These are phyloP conservation scores for Ptilonorhynchus violaceus DNA, from an alignment of 2,113 vertebrate species.

Conservation along the genomic window DNA sequence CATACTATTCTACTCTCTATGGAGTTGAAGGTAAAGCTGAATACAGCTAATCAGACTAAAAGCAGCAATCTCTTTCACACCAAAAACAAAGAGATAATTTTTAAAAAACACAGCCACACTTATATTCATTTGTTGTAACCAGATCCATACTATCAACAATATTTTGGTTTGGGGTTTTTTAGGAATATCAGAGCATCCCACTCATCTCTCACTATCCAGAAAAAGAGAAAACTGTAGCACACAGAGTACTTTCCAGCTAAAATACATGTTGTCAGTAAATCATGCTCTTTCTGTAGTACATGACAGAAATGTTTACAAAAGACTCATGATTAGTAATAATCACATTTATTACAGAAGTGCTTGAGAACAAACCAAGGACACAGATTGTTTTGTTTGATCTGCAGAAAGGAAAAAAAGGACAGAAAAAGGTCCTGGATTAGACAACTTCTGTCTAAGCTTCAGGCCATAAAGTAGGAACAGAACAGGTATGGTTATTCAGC, in stretches of 20 bases:
- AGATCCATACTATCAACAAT: not conserved
- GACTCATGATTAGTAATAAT: not conserved
- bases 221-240: not conserved
- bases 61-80: not conserved
- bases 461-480: not conserved
- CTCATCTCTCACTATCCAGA: not conserved
- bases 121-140: not conserved
- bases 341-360: not conserved
- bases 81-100: not conserved
- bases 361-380: not conserved
- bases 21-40: not conserved
- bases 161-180: fast-evolving
- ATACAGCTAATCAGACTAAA: not conserved
- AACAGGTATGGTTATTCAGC: not conserved
- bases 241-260: not conserved
- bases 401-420: not conserved
- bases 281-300: not conserved
- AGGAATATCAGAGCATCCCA: not conserved
- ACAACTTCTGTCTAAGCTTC: not conserved
- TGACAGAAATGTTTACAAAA: not conserved
- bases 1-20: not conserved
- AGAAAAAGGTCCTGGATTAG: not conserved
- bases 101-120: not conserved
- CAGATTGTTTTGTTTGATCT: not conserved
- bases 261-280: not conserved